Percentiles rank a stretch among this genome's conserved stretches.
Conservation (phyloP, 2,888 invertebrate species). For the Graphium colonna region DNA sequence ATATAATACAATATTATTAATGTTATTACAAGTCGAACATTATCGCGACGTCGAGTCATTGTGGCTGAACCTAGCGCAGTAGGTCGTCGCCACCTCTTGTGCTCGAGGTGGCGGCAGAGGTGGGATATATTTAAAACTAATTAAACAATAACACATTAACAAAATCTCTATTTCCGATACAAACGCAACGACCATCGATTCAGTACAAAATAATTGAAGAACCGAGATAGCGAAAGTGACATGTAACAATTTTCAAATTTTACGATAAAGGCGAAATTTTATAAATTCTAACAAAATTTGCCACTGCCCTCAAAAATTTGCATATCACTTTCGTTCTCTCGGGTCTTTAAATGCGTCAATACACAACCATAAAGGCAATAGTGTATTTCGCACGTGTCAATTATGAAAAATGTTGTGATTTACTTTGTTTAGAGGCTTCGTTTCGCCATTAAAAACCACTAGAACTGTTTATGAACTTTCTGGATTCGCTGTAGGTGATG, state of each 20-base stretch:
- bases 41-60: constrained; percentile 51
- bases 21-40: constrained; percentile 58
- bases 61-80: constrained; percentile 50
- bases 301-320: too few relatives aligned
- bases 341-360: background rate
- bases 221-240: too few relatives aligned
- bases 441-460: background rate
- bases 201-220: background rate
- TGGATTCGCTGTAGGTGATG: background rate
- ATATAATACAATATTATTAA: constrained; percentile 31
- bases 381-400: background rate
- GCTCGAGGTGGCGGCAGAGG: constrained; percentile 46
- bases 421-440: background rate
- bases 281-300: too few relatives aligned
- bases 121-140: constrained; percentile 54
- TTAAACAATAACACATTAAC: constrained; percentile 27
- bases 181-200: constrained; percentile 13
- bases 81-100: constrained; percentile 43
- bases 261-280: too few relatives aligned
- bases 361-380: background rate
- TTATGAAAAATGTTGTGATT: background rate
- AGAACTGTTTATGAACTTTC: background rate
- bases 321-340: background rate
- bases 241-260: too few relatives aligned
- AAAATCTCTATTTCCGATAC: constrained; percentile 20